Base-by-base conservation (phyloP, 2,113 vertebrate species). In the Recurvirostra avosetta region DNA sequence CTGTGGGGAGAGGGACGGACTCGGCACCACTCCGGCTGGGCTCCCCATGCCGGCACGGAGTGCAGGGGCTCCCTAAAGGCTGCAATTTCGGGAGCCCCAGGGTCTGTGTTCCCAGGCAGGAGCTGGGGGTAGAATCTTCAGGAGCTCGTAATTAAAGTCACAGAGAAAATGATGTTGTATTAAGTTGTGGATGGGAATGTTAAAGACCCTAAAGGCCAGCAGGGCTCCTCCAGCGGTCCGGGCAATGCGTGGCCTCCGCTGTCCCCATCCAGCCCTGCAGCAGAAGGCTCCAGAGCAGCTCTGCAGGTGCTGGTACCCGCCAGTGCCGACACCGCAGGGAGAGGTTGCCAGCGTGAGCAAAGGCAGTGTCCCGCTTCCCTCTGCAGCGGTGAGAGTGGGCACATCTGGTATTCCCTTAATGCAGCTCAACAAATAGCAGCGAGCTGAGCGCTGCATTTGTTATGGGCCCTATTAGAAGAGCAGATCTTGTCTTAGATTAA, bases 261-360 rank as follows among this genome's bases (percentile, higher is more conserved):
- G 8, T 17, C 29, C 32, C 25, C 6, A 2, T 36, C 71, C 15
- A 13, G 30, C 56, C 41, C 47, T 6, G 12, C 41, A 72, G 68
- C 27, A 41, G 38, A 36, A 56, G 52, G 68, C 25, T 76, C 29
- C 3, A 5, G 78, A 26, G 36, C 85, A 18, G 65, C 65, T 18
- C 32, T 38, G 7, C 14, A 40, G 61, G 19, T 40, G 4, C 56
- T 29, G 75, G 66, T 19, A 68, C 41, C n/a, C 17, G 19, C 90
- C 4, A 2, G 52, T 36, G 80, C n/a, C 0, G 0, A 5, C 20
- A 5, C 9, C 2, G 1, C 1, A 2, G 36, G 23, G 61, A 56
- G 38, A 12, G 32, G n/a, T 17, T 73, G 26, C 52, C 49, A 68
- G 40, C 15, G 9, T 4, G 56, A 50, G 41, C 41, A 58, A 16